phyloP scores from a whole-genome alignment of 2,888 invertebrate species.

The Hypena proboscidalis region DNA sequence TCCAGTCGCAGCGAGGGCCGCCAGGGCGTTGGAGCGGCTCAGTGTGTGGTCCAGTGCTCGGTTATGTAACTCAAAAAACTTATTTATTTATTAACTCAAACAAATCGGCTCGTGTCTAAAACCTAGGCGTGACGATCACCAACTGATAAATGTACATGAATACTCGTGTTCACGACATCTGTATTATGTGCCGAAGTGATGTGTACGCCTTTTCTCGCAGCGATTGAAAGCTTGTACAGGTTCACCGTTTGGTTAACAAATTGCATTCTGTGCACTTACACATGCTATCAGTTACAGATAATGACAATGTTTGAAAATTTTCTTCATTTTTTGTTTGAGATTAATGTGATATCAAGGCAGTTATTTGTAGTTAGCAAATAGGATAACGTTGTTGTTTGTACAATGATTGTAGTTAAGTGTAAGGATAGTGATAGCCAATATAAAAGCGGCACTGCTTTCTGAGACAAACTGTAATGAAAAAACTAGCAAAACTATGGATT shows the following conservation, averaged over 20 bases:
- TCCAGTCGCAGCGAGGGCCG: slow-evolving; percentile 82
- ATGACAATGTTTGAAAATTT: slow-evolving; percentile 41
- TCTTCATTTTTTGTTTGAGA: slow-evolving; percentile 6
- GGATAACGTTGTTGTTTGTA: slow-evolving; percentile 36
- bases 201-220: slow-evolving; percentile 75
- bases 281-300: slow-evolving; percentile 27
- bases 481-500: slow-evolving; percentile 35
- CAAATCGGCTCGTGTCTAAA: slow-evolving; percentile 52
- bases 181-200: slow-evolving; percentile 71
- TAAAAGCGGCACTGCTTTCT: slow-evolving; percentile 7
- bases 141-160: slow-evolving; percentile 33
- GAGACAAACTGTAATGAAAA: slow-evolving; percentile 20
- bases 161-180: slow-evolving; percentile 31
- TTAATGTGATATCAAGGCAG: slow-evolving; percentile 37
- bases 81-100: slow-evolving; percentile 80
- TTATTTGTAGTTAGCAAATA: slow-evolving; percentile 18
- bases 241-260: slow-evolving; percentile 70
- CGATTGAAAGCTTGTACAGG: slow-evolving; percentile 72
- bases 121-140: slow-evolving; percentile 45
- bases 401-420: slow-evolving; percentile 23
- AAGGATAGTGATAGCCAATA: slow-evolving; percentile 16
- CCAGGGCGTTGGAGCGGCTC: slow-evolving; percentile 80
- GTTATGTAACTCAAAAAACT: slow-evolving; percentile 83
- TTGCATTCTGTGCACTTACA: slow-evolving; percentile 36
- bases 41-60: slow-evolving; percentile 69